Base-by-base conservation (phyloP, 2,113 vertebrate genomes). In the Scolopax mira region DNA sequence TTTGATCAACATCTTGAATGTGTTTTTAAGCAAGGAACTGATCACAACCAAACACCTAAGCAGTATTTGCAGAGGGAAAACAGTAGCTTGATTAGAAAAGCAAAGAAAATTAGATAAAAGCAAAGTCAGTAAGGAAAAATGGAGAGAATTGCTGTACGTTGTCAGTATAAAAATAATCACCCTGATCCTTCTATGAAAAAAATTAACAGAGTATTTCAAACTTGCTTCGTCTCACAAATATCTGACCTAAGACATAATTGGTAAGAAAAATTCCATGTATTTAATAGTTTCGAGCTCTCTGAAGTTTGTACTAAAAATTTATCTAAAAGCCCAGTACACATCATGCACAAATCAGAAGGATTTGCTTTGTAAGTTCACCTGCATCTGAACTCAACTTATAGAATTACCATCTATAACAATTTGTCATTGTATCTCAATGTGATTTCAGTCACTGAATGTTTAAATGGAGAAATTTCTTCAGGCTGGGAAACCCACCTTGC, bases 401-500 rank as follows among this genome's bases (percentile, higher is more conserved):
- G 52, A 87, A 75, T 23, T 30, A n/a, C 2, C 4, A 33, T 14
- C 37, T 64, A 10, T 37, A 85, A 41, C 57, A 35, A 64, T 13
- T 22, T 25, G 7, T 33, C 85, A 27, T 49, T 61, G 37, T 0
- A 3, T 1, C 64, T 1, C 2, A 48, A 37, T 3, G 22, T 8
- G 18, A 65, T 23, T 85, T 70, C 28, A 79, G 13, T 24, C 44
- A 52, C 0, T 25, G 6, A 79, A 51, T 11, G 23, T 19, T 58
- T 48, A 37, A 7, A 79, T 4, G 65, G 24, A 64, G n/a, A 33
- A 4, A 24, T 37, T 75, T 57, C 6, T 23, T 24, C 24, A 64
- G 24, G 60, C 18, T 87, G 72, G 28, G 64, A 65, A 79, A 49
- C 97, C 39, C 74, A 99, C 99, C 98, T 98, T 98, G 98, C 48